Base-by-base conservation (phyloP, 2,113 vertebrate species). In the Alethe diademata region DNA sequence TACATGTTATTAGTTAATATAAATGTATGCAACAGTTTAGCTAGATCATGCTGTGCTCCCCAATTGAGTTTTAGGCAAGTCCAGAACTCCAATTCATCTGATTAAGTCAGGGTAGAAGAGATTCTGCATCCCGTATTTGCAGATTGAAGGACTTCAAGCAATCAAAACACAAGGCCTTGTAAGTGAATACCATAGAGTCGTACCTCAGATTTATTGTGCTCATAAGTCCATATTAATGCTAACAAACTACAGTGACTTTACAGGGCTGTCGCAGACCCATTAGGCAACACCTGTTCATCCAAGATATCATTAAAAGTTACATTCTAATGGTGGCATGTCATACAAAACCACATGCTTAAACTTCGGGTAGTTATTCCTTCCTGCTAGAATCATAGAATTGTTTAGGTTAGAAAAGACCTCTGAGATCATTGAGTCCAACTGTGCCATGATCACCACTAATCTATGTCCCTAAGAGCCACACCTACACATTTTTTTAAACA, bases 11-110 rank as follows among this genome's bases (percentile, higher is more conserved):
- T 61, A 31, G 17, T 78, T 42, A 62, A 60, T 5, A 72, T 8
- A 76, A 64, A 54, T 9, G 16, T 8, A 20, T 23, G 9, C 29
- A 50, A 50, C 12, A 26, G 14, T 54, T 92, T 20, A 71, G 20
- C 12, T 36, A 72, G 40, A 79, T 35, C 0, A 0, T 65, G 19
- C n/a, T 76, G 14, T 35, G 12, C 22, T 38, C 20, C 26, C 33
- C 33, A 78, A 6, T 6, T 50, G 2, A 6, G 8, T 61, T 88
- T 66, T 29, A 69, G 62, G 12, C 48, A 92, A 78, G 26, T 38
- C 11, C 31, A 85, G 33, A 82, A 40, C 7, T 67, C 43, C 31
- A 64, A 12, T 1, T 65, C 24, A 33, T 64, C 14, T 72, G 42
- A 66, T 40, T 71, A 61, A 65, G 40, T 25, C 40, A 57, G 26